These are phyloP conservation scores for Cydia splendana DNA, from an alignment of 1,140 invertebrate genomes.

Conservation along the genomic window DNA sequence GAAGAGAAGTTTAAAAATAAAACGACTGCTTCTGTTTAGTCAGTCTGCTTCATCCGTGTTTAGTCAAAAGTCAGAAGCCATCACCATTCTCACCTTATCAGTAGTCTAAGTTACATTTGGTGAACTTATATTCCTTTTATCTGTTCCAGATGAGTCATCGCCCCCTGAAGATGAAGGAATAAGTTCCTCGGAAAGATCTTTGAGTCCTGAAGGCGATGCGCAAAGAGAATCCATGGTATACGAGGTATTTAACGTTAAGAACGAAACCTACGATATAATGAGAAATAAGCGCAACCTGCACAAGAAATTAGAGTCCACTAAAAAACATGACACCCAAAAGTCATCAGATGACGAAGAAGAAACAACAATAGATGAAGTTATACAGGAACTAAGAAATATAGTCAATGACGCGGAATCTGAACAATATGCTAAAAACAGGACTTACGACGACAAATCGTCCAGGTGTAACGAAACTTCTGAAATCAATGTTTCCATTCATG, in stretches of 20 bases:
- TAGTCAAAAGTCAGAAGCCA: no score
- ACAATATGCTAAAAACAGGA: slow-evolving; percentile 80
- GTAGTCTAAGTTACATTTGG: background rate
- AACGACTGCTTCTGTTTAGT: no score
- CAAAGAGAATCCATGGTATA: slow-evolving; percentile 82
- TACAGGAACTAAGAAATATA: slow-evolving; percentile 91
- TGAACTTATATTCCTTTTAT: slow-evolving; percentile 15
- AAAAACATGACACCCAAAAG: slow-evolving; percentile 73
- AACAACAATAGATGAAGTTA: slow-evolving; percentile 93
- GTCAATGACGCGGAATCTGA: slow-evolving; percentile 91
- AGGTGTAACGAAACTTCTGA: slow-evolving; percentile 68
- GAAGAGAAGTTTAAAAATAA: no score
- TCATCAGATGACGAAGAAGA: slow-evolving; percentile 86
- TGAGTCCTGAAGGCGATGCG: slow-evolving; percentile 83
- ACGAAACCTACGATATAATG: slow-evolving; percentile 80
- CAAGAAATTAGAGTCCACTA: slow-evolving; percentile 66
- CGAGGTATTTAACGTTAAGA: slow-evolving; percentile 82
- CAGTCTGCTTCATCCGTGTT: no score
- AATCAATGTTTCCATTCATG: slow-evolving; percentile 61
- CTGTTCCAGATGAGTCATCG: slow-evolving; percentile 81
- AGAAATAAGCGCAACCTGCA: slow-evolving; percentile 68
- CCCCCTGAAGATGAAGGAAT: slow-evolving; percentile 92
- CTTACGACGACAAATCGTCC: slow-evolving; percentile 69
- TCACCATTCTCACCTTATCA: no score
- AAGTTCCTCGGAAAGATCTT: slow-evolving; percentile 89